Evolutionary conservation across 1,140 invertebrate genomes (phyloP).

Genomic region (Drosophila erecta): DNA sequence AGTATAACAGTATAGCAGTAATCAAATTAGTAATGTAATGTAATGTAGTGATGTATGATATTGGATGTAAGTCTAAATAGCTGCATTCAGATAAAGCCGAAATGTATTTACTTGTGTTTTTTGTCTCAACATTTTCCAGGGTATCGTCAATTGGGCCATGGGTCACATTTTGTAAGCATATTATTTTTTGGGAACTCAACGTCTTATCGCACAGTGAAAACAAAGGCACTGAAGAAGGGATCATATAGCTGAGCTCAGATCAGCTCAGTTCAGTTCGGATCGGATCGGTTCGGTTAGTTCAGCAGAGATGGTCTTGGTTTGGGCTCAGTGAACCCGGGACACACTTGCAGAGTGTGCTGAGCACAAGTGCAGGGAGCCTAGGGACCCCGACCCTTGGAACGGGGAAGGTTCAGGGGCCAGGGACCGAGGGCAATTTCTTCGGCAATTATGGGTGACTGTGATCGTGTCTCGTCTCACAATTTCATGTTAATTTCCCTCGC

Average conservation of each 20-base stretch:
- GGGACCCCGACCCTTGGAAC: not conserved
- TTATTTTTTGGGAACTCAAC: slow-evolving; percentile 5
- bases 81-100: too few species aligned
- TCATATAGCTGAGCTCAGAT: slow-evolving; percentile 55
- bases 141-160: slow-evolving; percentile 17
- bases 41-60: too few species aligned
- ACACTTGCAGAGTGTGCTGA: slow-evolving; percentile 81
- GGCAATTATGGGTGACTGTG: slow-evolving; percentile 46
- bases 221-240: slow-evolving; percentile 72
- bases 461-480: slow-evolving; percentile 54
- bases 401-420: slow-evolving; percentile 12
- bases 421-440: slow-evolving; percentile 30
- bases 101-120: too few species aligned
- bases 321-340: slow-evolving; percentile 69
- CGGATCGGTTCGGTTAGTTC: slow-evolving; percentile 2
- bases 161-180: not conserved
- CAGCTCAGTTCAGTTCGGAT: slow-evolving; percentile 11
- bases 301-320: slow-evolving; percentile 17
- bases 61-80: too few species aligned
- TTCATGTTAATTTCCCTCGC: slow-evolving; percentile 72
- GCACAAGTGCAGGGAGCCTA: slow-evolving; percentile 61
- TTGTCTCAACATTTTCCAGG: slow-evolving; percentile 1
- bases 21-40: too few species aligned
- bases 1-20: too few species aligned
- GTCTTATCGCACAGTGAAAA: slow-evolving; percentile 75